These are phyloP conservation scores for Cliona cf. orientalis DNA, from an alignment of 37 sponge, comb jelly and placozoan species.

Conservation along the genomic window DNA sequence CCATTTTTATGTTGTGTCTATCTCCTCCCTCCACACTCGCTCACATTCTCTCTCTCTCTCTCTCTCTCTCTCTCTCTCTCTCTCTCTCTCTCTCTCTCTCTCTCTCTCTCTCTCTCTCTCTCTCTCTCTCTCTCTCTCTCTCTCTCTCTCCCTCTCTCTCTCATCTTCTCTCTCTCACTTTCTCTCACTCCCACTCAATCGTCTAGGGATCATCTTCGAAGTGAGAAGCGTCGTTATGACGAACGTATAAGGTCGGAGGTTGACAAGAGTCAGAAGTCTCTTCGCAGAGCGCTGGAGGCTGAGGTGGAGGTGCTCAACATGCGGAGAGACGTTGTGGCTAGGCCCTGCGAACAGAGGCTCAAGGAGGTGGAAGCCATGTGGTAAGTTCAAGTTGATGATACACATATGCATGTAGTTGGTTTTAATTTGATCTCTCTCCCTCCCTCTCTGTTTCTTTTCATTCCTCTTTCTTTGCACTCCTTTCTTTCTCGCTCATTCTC, in stretches of 20 bases:
- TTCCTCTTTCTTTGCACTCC: neutral
- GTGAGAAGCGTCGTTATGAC: constrained; percentile 3
- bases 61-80: neutral
- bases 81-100: too few species aligned
- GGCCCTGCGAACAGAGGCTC: constrained; percentile 14
- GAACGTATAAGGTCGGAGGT: neutral
- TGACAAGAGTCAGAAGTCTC: neutral
- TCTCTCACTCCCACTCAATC: neutral
- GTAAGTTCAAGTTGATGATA: constrained; percentile 12
- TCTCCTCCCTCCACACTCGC: neutral
- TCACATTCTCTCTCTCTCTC: neutral
- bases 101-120: too few species aligned
- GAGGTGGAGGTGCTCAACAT: constrained; percentile 44
- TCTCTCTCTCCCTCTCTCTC: too few species aligned
- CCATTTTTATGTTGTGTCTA: neutral
- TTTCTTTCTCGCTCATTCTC: neutral
- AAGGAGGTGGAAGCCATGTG: constrained; percentile 35
- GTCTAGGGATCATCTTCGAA: constrained; percentile 8
- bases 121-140: neutral
- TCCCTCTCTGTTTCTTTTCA: neutral
- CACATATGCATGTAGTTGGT: neutral
- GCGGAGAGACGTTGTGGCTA: constrained; percentile 16
- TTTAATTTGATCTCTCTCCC: neutral
- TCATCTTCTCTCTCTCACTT: too few species aligned
- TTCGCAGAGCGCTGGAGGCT: constrained; percentile 31